Evolutionary conservation across 2,797 vertebrate species (phyloP), one percentile per base, ranked within the genome.

Genomic region (Cynopterus sphinx): DNA sequence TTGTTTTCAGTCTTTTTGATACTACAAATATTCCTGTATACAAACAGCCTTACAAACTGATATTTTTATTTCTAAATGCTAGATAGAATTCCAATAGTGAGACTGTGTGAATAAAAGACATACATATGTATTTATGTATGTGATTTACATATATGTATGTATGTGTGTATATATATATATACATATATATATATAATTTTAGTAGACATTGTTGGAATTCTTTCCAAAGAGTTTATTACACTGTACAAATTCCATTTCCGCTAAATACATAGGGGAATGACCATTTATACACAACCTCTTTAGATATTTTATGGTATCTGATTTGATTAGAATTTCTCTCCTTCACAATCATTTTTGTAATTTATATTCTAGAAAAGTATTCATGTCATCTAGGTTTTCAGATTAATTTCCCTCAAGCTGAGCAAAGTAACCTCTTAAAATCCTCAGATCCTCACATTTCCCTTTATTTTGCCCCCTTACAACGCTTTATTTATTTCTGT

Each of bases 241-340:
- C 33, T 63, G 49, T 65, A 75, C 41, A 59, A 84, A 79, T 71
- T 91, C 49, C 43, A 63, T 39, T 82, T 75, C n/a, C 36, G 88
- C 51, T 86, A 74, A 79, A 61, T 53, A 87, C 31, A 26, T n/a
- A 90, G 33, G 51, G 65, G 22, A 90, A 87, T 71, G 73, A 83
- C 31, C 39, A 53, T 91, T 85, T 79, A 63, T 51, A 28, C 26
- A 39, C 10, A 93, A 87, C 33, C 41, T 95, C 79, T 84, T 87
- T 79, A 79, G 19, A 91, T 88, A 65, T 75, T 90, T 96, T 87
- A 90, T 68, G 22, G 74, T 61, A 87, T 61, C 65, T 73, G 77
- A 70, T 83, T 95, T 53, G 24, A 59, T 90, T 87, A 73, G 8
- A 93, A 78, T 75, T 88, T 85, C 65, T 84, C 6, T 33, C 31